phyloP scores from a whole-genome alignment of 2,888 invertebrate genomes.

The Hymenopus coronatus region DNA sequence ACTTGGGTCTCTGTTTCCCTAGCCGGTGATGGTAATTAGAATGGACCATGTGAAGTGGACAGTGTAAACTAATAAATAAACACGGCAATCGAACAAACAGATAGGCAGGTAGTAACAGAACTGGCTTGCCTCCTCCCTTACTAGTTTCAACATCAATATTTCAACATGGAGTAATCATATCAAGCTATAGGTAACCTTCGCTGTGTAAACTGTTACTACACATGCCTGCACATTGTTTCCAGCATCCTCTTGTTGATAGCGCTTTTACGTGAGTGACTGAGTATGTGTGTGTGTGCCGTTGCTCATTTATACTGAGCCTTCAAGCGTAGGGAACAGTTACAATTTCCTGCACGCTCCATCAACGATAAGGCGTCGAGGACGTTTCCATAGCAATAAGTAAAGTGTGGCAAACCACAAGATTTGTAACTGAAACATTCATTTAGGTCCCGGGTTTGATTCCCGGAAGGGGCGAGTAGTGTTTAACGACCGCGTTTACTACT shows the following conservation, averaged over 20 bases:
- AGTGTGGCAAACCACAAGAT: too few relatives aligned
- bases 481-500: too few relatives aligned
- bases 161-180: conserved; percentile 16
- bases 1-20: conserved; percentile 2
- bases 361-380: too few relatives aligned
- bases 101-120: background rate
- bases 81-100: conserved; percentile 17
- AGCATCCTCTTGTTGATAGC: background rate
- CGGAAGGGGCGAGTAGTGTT: too few relatives aligned
- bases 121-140: background rate
- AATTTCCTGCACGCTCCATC: too few relatives aligned
- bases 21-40: conserved; percentile 11
- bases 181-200: background rate
- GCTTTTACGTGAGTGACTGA: background rate
- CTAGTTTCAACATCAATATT: conserved; percentile 15
- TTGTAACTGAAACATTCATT: too few relatives aligned
- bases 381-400: too few relatives aligned
- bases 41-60: conserved; percentile 19
- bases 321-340: background rate
- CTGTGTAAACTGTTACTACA: background rate
- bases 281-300: background rate
- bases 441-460: too few relatives aligned
- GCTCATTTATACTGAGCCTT: background rate
- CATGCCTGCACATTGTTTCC: background rate
- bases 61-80: conserved; percentile 21